phyloP scores from a whole-genome alignment of 2,797 vertebrate species.

The Oryzias dopingdopingensis region DNA sequence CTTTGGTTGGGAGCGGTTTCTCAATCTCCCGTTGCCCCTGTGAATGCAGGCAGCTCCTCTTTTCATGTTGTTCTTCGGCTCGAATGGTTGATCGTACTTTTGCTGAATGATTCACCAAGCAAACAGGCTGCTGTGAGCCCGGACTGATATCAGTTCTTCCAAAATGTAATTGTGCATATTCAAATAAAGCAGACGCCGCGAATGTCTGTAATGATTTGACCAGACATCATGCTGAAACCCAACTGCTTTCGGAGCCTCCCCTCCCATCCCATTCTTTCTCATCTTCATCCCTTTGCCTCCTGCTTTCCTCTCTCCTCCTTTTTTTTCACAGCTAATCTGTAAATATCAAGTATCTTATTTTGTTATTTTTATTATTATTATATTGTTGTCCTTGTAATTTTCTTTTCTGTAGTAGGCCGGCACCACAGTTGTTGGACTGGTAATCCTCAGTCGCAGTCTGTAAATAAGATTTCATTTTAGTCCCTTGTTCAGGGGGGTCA shows the following conservation, averaged over 20 bases:
- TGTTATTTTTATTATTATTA: constrained; percentile 70
- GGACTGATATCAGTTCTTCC: constrained; percentile 28
- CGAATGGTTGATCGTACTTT: constrained; percentile 16
- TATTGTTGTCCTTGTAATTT: constrained; percentile 80
- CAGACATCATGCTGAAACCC: constrained; percentile 53
- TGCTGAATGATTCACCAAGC: constrained; percentile 23
- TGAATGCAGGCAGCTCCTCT: constrained; percentile 39
- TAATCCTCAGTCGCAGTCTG: constrained; percentile 76
- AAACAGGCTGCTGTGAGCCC: constrained; percentile 10
- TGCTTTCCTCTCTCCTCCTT: constrained; percentile 49
- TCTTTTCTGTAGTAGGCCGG: constrained; percentile 74
- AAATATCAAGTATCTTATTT: constrained; percentile 84
- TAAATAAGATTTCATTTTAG: constrained; percentile 80
- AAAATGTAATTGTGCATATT: constrained; percentile 48
- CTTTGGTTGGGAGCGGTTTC: constrained; percentile 17
- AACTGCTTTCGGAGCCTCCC: constrained; percentile 65
- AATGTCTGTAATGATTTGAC: constrained; percentile 53
- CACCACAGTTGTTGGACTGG: constrained; percentile 68
- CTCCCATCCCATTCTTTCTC: constrained; percentile 41
- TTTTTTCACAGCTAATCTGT: constrained; percentile 79
- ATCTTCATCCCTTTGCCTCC: constrained; percentile 44
- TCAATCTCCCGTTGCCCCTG: constrained; percentile 19
- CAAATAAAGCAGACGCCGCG: constrained; percentile 44
- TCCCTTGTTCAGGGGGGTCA: constrained; percentile 67
- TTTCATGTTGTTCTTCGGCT: constrained; percentile 41